Base-by-base conservation (phyloP, 2,888 invertebrate species). In the Andrena praecox region DNA sequence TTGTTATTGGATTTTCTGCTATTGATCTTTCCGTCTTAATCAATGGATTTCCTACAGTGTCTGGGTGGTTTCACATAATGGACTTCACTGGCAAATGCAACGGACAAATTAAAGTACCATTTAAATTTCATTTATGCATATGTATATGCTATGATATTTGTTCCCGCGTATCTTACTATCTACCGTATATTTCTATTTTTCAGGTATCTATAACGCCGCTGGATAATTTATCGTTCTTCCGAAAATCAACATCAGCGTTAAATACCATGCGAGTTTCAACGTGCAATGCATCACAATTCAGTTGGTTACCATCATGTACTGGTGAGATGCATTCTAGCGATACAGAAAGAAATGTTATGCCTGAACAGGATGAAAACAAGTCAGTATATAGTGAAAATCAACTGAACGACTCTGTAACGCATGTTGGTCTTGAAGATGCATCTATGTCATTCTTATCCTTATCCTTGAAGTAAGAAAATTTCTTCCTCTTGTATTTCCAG, bases 41-140 rank as follows among this genome's bases (percentile, higher is more conserved):
- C 27, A 93, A 94, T 52, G 95, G 95, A 4, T 94, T 95, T 84
- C 94, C 95, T 10, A 94, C 94, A 48, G 94, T 96, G 67, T 95
- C 95, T 66, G 96, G 96, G n/a, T 96, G 96, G 95, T 96, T 95
- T 89, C 95, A 96, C 90, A 95, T 96, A 64, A 94, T 95, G n/a
- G 96, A 96, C 88, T 95, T 96, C 85, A 94, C 91, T 62, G 92
- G 93, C 73, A 91, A 91, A 86, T 95, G 95, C 64, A 95, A 95
- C 80, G 96, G 96, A 1, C 96, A 96, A 90, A 94, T 96, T 62
- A 95, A 96, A 92, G 95, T 96, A 89, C 6, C 2, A 52, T 56
- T 60, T 27, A 29, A 2, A 20, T 59, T 72, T 71, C 10, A 20
- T 70, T 50, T 67, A 20, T 8, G 52, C 56, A 5, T 42, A 24